Evolutionary conservation across 2,113 vertebrate genomes (phyloP).

Genomic region (Chlorocebus sabaeus): DNA sequence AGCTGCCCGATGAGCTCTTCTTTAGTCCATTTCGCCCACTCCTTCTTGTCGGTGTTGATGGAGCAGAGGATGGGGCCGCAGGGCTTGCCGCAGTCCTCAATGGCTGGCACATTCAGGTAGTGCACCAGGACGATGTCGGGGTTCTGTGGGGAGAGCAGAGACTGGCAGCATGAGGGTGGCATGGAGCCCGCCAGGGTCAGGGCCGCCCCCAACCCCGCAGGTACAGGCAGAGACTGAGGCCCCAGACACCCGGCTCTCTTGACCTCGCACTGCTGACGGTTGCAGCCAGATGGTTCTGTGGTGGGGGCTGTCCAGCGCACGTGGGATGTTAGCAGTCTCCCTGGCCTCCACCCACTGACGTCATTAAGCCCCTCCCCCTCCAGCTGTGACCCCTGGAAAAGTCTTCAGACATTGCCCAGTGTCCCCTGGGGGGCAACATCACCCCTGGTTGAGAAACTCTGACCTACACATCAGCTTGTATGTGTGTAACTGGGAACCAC

Average conservation of each 20-base stretch:
- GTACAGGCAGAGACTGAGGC: accelerated
- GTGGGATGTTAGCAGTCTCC: accelerated
- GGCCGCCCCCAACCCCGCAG: neutral
- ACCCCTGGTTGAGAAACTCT: neutral
- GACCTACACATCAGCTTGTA: too few relatives aligned
- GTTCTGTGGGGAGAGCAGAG: conserved; percentile 86
- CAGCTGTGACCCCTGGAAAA: accelerated
- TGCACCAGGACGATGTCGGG: conserved; percentile 99
- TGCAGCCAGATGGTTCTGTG: neutral
- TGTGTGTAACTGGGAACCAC: neutral
- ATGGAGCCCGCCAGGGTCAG: conserved; percentile 73
- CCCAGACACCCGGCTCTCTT: neutral
- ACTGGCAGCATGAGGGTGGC: conserved; percentile 43
- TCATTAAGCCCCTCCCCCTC: neutral
- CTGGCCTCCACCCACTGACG: accelerated
- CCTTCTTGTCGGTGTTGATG: conserved; percentile 99
- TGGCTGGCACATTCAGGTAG: conserved; percentile 99
- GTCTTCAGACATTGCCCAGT: neutral
- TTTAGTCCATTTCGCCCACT: conserved; percentile 99
- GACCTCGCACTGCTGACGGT: accelerated
- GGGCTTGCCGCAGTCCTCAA: conserved; percentile 98
- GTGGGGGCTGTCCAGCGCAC: accelerated
- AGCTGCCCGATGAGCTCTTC: conserved; percentile 98
- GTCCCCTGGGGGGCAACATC: neutral
- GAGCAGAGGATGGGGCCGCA: conserved; percentile 99